Conservation (phyloP, 2,888 invertebrate genomes). For the Tachina fera region DNA sequence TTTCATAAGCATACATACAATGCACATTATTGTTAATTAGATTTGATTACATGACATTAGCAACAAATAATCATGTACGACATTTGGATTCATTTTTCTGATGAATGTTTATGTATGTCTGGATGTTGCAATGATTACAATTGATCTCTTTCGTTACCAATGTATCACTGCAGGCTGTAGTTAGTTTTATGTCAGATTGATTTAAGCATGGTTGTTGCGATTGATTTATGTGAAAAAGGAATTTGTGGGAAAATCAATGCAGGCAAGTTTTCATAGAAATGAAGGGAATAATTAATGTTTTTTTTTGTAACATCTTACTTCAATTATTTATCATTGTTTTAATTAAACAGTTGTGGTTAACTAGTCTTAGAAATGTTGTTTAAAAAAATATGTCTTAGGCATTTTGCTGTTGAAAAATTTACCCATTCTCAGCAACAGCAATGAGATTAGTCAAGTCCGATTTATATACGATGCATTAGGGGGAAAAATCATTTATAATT, state of each 20-base stretch:
- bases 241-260: slow-evolving; percentile 60
- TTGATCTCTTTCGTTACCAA: slow-evolving; percentile 69
- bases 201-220: slow-evolving; percentile 48
- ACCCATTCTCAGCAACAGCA: too few species aligned
- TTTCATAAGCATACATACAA: slow-evolving; percentile 56
- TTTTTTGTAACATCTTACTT: slow-evolving; percentile 5
- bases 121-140: slow-evolving; percentile 63
- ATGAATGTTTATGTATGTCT: slow-evolving; percentile 22
- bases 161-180: slow-evolving; percentile 63
- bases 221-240: slow-evolving; percentile 68
- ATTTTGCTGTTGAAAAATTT: too few species aligned
- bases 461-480: too few species aligned
- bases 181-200: slow-evolving; percentile 38
- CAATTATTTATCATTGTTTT: background rate
- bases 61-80: slow-evolving; percentile 27
- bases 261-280: slow-evolving; percentile 2
- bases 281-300: background rate
- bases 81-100: slow-evolving; percentile 35
- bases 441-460: too few species aligned
- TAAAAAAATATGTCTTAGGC: too few species aligned
- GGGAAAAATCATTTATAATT: too few species aligned
- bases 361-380: too few species aligned
- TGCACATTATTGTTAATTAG: slow-evolving; percentile 66
- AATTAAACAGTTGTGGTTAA: background rate
- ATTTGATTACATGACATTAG: slow-evolving; percentile 66